phyloP scores from a whole-genome alignment of 2,797 vertebrate genomes.

The Pygocentrus nattereri region DNA sequence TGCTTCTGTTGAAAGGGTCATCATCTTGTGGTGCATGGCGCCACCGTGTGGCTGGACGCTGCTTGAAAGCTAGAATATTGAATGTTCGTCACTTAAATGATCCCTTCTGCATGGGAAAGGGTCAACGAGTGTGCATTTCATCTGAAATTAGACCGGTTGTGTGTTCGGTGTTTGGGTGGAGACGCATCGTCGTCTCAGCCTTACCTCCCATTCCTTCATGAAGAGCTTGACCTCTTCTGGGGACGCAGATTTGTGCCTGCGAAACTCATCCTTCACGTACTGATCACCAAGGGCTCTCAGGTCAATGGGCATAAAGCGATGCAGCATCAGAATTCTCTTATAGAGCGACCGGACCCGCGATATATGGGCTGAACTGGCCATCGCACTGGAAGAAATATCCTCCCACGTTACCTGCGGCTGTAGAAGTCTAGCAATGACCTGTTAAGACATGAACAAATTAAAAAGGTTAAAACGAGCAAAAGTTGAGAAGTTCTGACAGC shows the following conservation, averaged over 20 bases:
- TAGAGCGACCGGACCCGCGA: slow-evolving; percentile 79
- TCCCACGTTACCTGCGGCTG: neutral
- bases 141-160: neutral
- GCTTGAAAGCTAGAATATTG: neutral
- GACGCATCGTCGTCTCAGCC: slow-evolving; percentile 23
- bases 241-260: slow-evolving; percentile 77
- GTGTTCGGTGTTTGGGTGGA: neutral
- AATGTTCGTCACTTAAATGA: no score
- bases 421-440: no score
- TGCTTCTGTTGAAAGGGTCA: neutral
- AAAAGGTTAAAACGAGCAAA: no score
- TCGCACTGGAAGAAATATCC: slow-evolving; percentile 24
- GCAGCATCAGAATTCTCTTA: slow-evolving; percentile 82
- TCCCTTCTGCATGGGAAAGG: neutral
- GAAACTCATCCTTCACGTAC: slow-evolving; percentile 92
- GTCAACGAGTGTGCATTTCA: no score
- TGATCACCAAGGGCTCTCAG: slow-evolving; percentile 84
- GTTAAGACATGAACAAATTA: no score
- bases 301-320: slow-evolving; percentile 84
- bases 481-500: no score
- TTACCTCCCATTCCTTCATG: slow-evolving; percentile 92
- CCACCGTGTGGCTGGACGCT: neutral
- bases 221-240: slow-evolving; percentile 79
- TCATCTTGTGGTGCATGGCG: slow-evolving; percentile 26
- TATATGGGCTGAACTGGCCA: slow-evolving; percentile 72